Percentiles rank a stretch among this genome's conserved stretches.
Evolutionary conservation across 2,888 invertebrate genomes (phyloP).

Genomic region (Aplocera efformata): DNA sequence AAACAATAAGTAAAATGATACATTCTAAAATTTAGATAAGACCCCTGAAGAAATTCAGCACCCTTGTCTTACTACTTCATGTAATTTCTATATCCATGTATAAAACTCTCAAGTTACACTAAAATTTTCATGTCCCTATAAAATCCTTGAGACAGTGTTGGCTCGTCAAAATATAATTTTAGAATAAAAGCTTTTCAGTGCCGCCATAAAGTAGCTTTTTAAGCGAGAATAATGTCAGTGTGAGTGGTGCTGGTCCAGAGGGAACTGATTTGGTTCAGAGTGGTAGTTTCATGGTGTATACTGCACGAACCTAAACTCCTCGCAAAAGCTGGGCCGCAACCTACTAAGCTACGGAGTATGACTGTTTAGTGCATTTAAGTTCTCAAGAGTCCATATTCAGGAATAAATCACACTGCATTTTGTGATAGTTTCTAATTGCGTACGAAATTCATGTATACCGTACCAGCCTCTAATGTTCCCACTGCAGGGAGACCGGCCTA

Average conservation of each 20-base stretch:
- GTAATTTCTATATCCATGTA: conserved; percentile 11
- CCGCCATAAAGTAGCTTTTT: conserved; percentile 47
- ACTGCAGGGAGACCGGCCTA: too few species aligned
- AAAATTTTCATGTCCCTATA: conserved; percentile 52
- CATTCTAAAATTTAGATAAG: too few species aligned
- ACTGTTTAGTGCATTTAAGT: too few species aligned
- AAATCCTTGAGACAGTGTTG: conserved; percentile 45
- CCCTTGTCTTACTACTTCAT: conserved; percentile 4
- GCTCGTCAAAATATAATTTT: conserved; percentile 49
- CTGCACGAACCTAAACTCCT: too few species aligned
- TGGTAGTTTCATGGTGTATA: too few species aligned
- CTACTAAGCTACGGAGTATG: too few species aligned
- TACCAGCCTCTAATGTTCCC: too few species aligned
- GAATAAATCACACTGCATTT: too few species aligned
- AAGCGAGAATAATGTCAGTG: conserved; percentile 30
- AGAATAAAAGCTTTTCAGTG: conserved; percentile 43
- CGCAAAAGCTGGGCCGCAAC: too few species aligned
- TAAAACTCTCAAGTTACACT: conserved; percentile 37
- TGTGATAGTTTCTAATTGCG: too few species aligned
- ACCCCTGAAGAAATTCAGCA: background rate
- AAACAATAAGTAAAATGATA: too few species aligned
- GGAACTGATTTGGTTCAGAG: background rate
- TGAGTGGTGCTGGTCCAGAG: conserved; percentile 4
- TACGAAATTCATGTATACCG: background rate
- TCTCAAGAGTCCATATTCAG: too few species aligned